Evolutionary conservation across 2,888 invertebrate species (phyloP).

Genomic region (Epirrita christyi): DNA sequence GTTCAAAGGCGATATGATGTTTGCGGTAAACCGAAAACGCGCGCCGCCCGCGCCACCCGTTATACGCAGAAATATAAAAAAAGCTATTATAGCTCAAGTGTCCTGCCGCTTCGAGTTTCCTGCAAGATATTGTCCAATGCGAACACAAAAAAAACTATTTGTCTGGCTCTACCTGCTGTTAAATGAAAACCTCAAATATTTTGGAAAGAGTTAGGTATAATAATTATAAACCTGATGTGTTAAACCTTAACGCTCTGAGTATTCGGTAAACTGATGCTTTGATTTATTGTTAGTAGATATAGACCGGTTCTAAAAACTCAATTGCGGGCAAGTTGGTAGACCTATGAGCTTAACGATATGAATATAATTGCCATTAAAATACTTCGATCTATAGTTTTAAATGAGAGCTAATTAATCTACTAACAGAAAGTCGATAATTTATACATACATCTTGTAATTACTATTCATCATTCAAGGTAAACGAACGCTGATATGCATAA

Average conservation of each 20-base stretch:
- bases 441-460: conserved; percentile 61
- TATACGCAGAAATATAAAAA: conserved; percentile 67
- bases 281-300: conserved; percentile 21
- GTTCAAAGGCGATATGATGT: conserved; percentile 48
- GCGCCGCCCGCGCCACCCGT: conserved; percentile 51
- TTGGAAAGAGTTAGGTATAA: conserved; percentile 24
- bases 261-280: conserved; percentile 18
- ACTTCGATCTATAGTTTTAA: conserved; percentile 59
- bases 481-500: conserved; percentile 71
- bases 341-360: conserved; percentile 44
- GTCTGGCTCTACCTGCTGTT: conserved; percentile 33
- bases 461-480: conserved; percentile 79
- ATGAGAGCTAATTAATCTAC: conserved; percentile 67
- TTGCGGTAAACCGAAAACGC: conserved; percentile 48
- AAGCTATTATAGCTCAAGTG: conserved; percentile 52
- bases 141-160: conserved; percentile 35
- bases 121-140: conserved; percentile 47
- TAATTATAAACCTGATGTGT: conserved; percentile 21
- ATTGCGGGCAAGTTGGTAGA: conserved; percentile 36
- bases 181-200: conserved; percentile 10
- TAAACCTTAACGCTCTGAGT: conserved; percentile 9
- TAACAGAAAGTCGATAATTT: conserved; percentile 72
- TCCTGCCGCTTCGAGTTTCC: conserved; percentile 46
- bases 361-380: conserved; percentile 59
- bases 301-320: conserved; percentile 34